Evolutionary conservation across 2,888 invertebrate species (phyloP).

Genomic region (Ellobium chinense): DNA sequence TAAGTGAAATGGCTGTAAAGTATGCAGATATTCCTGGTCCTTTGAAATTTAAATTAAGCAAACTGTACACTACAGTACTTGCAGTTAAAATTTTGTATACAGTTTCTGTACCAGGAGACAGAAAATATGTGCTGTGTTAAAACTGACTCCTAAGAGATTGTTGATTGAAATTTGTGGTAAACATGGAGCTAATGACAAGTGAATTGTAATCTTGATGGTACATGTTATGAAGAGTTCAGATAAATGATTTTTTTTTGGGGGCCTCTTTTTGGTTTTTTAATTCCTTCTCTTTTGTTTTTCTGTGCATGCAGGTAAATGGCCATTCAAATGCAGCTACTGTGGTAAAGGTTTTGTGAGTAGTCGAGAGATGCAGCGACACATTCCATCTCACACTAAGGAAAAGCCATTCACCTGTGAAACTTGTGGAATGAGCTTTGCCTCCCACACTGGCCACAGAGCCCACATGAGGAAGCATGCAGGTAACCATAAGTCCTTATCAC

Average conservation of each 20-base stretch:
- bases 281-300: background rate
- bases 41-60: too few species aligned
- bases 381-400: constrained; percentile 43
- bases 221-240: background rate
- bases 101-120: too few species aligned
- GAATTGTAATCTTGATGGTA: too few species aligned
- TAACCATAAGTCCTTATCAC: too few species aligned
- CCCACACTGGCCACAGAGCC: constrained; percentile 38
- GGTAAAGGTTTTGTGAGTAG: constrained; percentile 41
- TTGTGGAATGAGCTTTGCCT: constrained; percentile 37
- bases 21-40: too few species aligned
- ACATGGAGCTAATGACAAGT: too few species aligned
- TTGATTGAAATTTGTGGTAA: too few species aligned
- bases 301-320: constrained; percentile 31
- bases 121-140: too few species aligned
- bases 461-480: constrained; percentile 44
- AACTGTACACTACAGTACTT: too few species aligned
- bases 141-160: too few species aligned
- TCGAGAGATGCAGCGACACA: constrained; percentile 40
- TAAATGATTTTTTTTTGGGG: background rate
- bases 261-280: background rate
- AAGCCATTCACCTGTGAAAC: constrained; percentile 34
- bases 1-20: too few species aligned
- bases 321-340: constrained; percentile 37
- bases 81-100: too few species aligned